Evolutionary conservation across 2,888 invertebrate species (phyloP), one percentile per base, ranked within the genome.

Genomic region (Keiferia lycopersicella): DNA sequence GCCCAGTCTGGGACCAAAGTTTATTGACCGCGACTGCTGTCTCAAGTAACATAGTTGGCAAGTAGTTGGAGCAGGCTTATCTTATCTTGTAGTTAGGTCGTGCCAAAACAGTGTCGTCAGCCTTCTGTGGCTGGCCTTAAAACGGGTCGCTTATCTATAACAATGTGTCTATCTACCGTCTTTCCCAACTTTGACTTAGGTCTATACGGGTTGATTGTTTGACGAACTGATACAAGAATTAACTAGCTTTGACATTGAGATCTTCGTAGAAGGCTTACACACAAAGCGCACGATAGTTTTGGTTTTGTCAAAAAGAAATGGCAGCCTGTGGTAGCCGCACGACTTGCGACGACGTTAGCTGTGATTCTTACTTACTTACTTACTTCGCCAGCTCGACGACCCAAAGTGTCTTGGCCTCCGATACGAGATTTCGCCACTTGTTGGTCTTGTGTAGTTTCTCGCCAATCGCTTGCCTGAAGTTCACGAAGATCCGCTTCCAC

Each of bases 141-240:
- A 16, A n/a, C n/a, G 45, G 45, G 45, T 45, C 45, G 45, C 45
- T 45, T 45, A 45, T 45, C 45, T 45, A 11, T 41, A 14, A 14
- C 45, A 1, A n/a, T 45, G 45, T 45, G 16, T 45, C 41, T 41
- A 41, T 41, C 45, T 45, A 45, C 45, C 45, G n/a, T n/a, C n/a
- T 45, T 45, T n/a, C 45, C 45, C 4, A 45, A 45, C 4, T 45
- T 45, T 7, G 4, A 16, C n/a, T 45, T 8, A 34, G 34, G 45
- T 45, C 45, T 45, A 16, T 45, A 45, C n/a, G 45, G 45, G 45
- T 45, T 16, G n/a, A 45, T 45, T 45, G 45, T 45, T 16, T n/a
- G 6, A n/a, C n/a, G n/a, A n/a, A 16, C 4, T 45, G 45, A 45
- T 16, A 7, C n/a, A 7, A 16, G 16, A 41, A n/a, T 3, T 41